phyloP scores from a whole-genome alignment of 2,888 invertebrate genomes.

The Pasiphila rectangulata region DNA sequence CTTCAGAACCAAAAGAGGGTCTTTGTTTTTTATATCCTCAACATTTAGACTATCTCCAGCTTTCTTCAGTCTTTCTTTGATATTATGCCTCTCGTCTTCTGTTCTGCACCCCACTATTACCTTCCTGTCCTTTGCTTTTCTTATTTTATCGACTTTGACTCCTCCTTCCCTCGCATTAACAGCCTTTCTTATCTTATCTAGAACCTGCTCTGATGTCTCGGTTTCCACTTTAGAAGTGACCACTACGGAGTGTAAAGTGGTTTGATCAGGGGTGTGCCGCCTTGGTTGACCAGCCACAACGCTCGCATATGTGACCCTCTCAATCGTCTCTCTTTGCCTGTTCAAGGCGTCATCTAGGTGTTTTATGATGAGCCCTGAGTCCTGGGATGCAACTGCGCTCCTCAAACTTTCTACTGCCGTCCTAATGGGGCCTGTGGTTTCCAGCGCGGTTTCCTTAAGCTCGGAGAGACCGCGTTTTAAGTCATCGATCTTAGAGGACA shows the following conservation, averaged over 20 bases:
- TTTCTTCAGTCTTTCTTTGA: slow-evolving; percentile 10
- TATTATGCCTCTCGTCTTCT: slow-evolving; percentile 10
- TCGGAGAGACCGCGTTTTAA: too few species aligned
- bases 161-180: slow-evolving; percentile 18
- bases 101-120: slow-evolving; percentile 16
- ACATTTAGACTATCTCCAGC: slow-evolving; percentile 7
- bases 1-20: slow-evolving; percentile 20
- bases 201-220: slow-evolving; percentile 18
- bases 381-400: too few species aligned
- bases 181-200: slow-evolving; percentile 9
- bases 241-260: slow-evolving; percentile 20
- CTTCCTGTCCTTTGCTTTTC: slow-evolving; percentile 23
- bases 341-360: background rate
- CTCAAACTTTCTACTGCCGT: too few species aligned
- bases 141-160: slow-evolving; percentile 15
- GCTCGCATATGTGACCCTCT: slow-evolving; percentile 8
- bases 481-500: too few species aligned
- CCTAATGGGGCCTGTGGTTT: too few species aligned
- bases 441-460: too few species aligned
- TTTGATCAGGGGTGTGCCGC: background rate
- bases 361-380: background rate
- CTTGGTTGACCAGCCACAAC: background rate
- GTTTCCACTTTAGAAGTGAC: slow-evolving; percentile 7
- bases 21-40: slow-evolving; percentile 21
- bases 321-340: too few species aligned